A percentile compares a stretch with the other conserved stretches of the same genome.
Evolutionary conservation across 1,140 invertebrate species (phyloP).

Genomic region (Sycophila sp.): DNA sequence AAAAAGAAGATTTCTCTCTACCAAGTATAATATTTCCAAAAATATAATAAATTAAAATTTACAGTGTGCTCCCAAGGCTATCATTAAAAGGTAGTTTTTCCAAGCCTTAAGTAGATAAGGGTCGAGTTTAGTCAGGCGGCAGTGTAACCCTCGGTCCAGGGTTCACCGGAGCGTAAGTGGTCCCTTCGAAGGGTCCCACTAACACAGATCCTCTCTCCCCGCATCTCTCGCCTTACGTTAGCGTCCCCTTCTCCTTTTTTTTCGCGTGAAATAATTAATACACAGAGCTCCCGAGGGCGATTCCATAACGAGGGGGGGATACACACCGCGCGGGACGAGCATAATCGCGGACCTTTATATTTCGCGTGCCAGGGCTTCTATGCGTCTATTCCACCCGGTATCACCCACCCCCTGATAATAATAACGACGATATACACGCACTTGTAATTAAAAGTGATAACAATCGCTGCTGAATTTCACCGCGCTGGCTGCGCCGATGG

Average conservation of each 20-base stretch:
- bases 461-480: constrained; percentile 11
- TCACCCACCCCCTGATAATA: too few species aligned
- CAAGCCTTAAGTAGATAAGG: background rate
- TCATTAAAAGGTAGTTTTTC: background rate
- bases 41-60: too few species aligned
- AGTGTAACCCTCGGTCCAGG: background rate
- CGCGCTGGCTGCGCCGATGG: background rate
- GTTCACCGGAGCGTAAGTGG: background rate
- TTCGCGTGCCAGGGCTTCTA: background rate
- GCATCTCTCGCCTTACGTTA: background rate
- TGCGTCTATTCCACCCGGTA: too few species aligned
- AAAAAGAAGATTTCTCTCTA: too few species aligned
- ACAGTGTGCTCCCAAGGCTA: too few species aligned
- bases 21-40: too few species aligned
- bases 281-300: constrained; percentile 47
- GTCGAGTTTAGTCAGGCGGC: background rate
- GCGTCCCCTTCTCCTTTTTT: constrained; percentile 35
- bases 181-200: constrained; percentile 13
- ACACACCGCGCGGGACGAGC: background rate
- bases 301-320: constrained; percentile 41
- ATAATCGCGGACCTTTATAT: constrained; percentile 40
- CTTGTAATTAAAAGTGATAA: constrained; percentile 32
- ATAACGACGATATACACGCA: constrained; percentile 28
- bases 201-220: constrained; percentile 10
- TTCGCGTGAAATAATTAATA: constrained; percentile 47